A percentile compares a stretch with the other conserved stretches of the same genome.
These are phyloP conservation scores for Misgurnus mizolepis DNA, from an alignment of 2,113 vertebrate genomes.

Conservation along the genomic window DNA sequence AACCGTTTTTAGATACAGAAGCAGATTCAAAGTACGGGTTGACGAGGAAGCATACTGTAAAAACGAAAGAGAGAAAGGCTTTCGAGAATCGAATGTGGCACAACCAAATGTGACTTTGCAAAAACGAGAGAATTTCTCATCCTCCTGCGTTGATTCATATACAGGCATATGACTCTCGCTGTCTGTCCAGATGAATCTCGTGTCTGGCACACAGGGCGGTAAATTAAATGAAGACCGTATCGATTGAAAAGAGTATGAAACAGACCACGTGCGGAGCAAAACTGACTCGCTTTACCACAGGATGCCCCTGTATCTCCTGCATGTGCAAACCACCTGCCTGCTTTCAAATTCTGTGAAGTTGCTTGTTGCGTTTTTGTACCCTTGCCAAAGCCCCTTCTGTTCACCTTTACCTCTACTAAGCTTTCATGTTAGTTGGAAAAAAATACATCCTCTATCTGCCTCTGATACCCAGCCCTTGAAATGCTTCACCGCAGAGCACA, in stretches of 20 bases:
- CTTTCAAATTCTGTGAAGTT: not conserved
- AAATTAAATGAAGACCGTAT: constrained; percentile 1
- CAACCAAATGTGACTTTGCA: constrained; percentile 37
- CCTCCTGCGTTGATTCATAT: constrained; percentile 35
- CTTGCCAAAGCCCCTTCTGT: constrained; percentile 10
- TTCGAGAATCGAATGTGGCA: constrained; percentile 21
- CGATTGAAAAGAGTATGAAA: constrained; percentile 12
- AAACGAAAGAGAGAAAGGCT: not conserved
- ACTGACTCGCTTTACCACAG: not conserved
- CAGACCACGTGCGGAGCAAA: not conserved
- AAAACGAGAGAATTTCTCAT: constrained; percentile 29
- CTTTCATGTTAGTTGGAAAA: constrained; percentile 31
- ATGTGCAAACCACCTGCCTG: constrained; percentile 8
- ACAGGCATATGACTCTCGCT: constrained; percentile 11
- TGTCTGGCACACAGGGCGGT: constrained; percentile 16
- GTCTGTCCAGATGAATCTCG: constrained; percentile 27
- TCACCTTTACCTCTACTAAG: constrained; percentile 28
- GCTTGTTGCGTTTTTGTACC: constrained; percentile 14
- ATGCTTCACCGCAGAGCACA: constrained; percentile 38
- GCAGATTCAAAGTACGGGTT: not conserved
- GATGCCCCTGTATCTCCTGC: not conserved
- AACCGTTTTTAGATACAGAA: not conserved
- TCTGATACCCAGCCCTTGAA: constrained; percentile 27
- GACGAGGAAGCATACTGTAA: constrained; percentile 12
- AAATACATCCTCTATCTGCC: constrained; percentile 34